Evolutionary conservation across 35 echinoderm and acorn worm genomes (phyloP).

Genomic region (Apostichopus japonicus): DNA sequence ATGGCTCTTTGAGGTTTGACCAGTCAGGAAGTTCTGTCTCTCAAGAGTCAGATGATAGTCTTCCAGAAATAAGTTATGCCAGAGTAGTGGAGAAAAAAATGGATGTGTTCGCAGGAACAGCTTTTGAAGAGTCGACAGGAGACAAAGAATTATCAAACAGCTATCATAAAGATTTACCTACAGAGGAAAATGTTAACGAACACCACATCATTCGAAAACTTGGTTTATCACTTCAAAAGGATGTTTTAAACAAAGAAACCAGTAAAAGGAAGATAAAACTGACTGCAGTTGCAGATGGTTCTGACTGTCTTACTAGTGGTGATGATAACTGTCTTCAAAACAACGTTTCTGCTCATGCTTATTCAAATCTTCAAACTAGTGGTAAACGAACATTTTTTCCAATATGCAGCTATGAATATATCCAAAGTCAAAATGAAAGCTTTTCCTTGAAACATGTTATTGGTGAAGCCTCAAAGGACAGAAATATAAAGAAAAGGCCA

Average conservation of each 20-base stretch:
- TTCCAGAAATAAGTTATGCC: constrained; percentile 1
- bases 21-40: background rate
- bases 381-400: background rate
- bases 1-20: background rate
- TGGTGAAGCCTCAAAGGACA: background rate
- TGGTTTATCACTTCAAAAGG: background rate
- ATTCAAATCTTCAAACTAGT: background rate
- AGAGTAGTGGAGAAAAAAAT: background rate
- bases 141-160: constrained; percentile 1
- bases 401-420: constrained; percentile 3
- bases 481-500: background rate
- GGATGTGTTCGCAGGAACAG: background rate
- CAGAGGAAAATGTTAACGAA: background rate
- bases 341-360: background rate
- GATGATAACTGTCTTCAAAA: background rate
- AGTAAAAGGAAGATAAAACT: background rate
- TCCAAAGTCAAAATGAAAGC: background rate
- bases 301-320: background rate
- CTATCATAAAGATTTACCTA: background rate
- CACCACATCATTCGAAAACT: too few relatives aligned
- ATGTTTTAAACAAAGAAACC: background rate
- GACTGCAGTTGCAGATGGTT: background rate
- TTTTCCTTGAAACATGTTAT: background rate
- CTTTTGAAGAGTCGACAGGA: background rate
- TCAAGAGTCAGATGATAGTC: background rate